Evolutionary conservation across 2,797 vertebrate species (phyloP).

Genomic region (Zalophus californianus): DNA sequence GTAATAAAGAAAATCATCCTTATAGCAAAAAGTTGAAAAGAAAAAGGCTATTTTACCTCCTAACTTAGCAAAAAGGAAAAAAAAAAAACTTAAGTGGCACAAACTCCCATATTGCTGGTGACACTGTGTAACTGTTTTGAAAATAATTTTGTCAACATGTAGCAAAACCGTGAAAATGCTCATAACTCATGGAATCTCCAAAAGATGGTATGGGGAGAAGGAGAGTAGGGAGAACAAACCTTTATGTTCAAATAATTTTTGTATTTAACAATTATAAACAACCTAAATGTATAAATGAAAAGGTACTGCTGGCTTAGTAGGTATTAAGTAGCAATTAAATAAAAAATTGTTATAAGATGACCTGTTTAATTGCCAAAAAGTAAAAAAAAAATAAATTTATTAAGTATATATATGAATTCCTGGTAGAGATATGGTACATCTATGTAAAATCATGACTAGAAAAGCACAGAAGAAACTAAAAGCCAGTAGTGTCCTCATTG

Average conservation of each 20-base stretch:
- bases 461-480: not conserved
- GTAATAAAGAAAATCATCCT: constrained; percentile 13
- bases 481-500: not conserved
- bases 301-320: not conserved
- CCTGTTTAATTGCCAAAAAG: not conserved
- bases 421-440: not conserved
- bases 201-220: not conserved
- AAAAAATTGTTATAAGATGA: not conserved
- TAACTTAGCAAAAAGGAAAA: constrained; percentile 9
- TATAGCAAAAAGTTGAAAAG: not conserved
- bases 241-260: not conserved
- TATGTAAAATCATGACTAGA: not conserved
- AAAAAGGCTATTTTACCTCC: not conserved
- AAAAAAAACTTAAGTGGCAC: not conserved
- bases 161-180: constrained; percentile 46
- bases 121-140: not conserved
- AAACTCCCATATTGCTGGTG: not conserved
- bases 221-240: not conserved
- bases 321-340: not conserved
- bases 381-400: not conserved
- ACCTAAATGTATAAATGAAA: not conserved
- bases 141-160: not conserved
- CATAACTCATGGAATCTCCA: not conserved
- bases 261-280: constrained; percentile 4
- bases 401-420: not conserved